Conservation (phyloP, 2,797 vertebrate genomes). For the Helicolenus hilgendorfi region DNA sequence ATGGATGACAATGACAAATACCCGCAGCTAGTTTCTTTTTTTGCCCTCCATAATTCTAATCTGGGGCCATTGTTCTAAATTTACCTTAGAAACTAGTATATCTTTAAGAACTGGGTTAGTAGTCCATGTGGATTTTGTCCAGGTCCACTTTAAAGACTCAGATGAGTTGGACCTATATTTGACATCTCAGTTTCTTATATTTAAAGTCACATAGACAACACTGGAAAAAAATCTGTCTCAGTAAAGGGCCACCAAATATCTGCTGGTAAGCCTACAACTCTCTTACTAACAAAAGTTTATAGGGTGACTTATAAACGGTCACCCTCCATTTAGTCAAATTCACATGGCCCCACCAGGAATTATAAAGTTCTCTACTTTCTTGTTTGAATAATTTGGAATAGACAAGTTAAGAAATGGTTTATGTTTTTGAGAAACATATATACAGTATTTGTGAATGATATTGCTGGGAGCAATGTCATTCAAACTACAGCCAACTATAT, state of each 20-base stretch:
- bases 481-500: neutral
- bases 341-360: neutral
- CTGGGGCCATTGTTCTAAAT: slow-evolving; percentile 79
- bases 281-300: neutral
- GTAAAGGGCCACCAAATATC: neutral
- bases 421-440: neutral
- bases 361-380: neutral
- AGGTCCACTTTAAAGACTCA: slow-evolving; percentile 20
- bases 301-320: neutral
- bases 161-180: slow-evolving; percentile 22
- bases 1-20: slow-evolving; percentile 88
- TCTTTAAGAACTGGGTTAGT: slow-evolving; percentile 84
- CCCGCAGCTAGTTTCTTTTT: slow-evolving; percentile 20
- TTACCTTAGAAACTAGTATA: slow-evolving; percentile 56
- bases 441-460: neutral
- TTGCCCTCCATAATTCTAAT: slow-evolving; percentile 57
- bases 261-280: neutral
- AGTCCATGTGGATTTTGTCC: slow-evolving; percentile 73
- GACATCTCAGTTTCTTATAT: slow-evolving; percentile 14
- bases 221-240: neutral
- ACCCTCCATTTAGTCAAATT: neutral
- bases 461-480: neutral
- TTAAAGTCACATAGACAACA: neutral
- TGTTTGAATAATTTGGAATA: neutral
- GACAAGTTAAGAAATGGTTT: neutral